A percentile compares a stretch with the other conserved stretches of the same genome.
phyloP scores from a whole-genome alignment of 2,113 vertebrate species.

The Danionella cerebrum region DNA sequence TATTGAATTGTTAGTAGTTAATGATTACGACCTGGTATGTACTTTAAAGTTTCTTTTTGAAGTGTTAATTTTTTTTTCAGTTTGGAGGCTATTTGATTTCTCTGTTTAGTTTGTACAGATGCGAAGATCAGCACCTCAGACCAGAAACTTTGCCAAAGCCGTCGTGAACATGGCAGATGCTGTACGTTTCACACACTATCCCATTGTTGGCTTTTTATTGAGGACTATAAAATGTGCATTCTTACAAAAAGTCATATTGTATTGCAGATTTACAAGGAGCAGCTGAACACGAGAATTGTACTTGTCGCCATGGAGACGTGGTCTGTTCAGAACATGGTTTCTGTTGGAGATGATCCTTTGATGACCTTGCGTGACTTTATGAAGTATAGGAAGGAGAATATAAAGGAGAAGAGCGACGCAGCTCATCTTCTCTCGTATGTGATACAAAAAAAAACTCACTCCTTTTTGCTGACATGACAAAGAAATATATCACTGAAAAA shows the following conservation, averaged over 20 bases:
- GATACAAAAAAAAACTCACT: background rate
- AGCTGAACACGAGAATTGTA: conserved; percentile 92
- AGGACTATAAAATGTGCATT: background rate
- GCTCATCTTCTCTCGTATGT: conserved; percentile 92
- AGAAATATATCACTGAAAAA: no score
- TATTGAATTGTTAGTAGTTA: conserved; percentile 92
- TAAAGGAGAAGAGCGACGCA: conserved; percentile 78
- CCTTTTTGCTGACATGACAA: no score
- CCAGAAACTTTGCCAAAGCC: conserved; percentile 94
- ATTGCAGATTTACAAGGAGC: conserved; percentile 89
- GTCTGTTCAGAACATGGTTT: conserved; percentile 83
- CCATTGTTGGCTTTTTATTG: background rate
- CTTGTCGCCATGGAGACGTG: conserved; percentile 97
- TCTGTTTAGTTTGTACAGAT: conserved; percentile 78
- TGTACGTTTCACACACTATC: conserved; percentile 63
- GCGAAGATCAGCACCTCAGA: conserved; percentile 73
- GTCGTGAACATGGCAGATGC: conserved; percentile 95
- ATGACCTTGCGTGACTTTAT: conserved; percentile 83
- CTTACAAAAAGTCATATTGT: background rate
- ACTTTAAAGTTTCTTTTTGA: background rate
- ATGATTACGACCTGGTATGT: conserved; percentile 85
- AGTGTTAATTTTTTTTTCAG: background rate
- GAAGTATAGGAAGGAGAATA: conserved; percentile 83
- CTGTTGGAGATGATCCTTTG: conserved; percentile 78
- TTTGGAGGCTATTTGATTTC: background rate